These are phyloP conservation scores for Bolinopsis microptera DNA, from an alignment of 37 sponge, comb jelly and placozoan species.

Conservation along the genomic window DNA sequence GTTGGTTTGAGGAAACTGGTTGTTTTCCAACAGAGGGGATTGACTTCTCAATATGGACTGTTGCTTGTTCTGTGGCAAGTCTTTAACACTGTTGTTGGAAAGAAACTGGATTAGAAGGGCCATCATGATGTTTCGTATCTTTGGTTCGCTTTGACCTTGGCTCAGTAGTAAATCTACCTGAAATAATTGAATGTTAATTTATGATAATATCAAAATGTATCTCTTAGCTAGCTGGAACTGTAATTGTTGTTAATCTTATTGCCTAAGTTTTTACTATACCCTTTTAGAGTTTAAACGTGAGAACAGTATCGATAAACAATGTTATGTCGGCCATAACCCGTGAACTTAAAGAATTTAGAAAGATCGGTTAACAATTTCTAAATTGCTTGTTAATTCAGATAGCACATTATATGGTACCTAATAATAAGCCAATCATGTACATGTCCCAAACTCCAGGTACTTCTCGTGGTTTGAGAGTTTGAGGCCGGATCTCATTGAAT, in stretches of 20 bases:
- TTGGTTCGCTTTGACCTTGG: conserved; percentile 15
- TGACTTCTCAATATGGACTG: conserved; percentile 4
- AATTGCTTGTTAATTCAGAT: neutral
- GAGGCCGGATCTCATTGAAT: neutral
- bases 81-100: conserved; percentile 3
- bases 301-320: no score
- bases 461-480: neutral
- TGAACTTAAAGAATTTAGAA: no score
- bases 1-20: neutral
- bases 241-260: no score
- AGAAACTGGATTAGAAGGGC: conserved; percentile 38
- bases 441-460: neutral
- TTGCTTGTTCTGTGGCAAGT: neutral
- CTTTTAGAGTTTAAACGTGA: no score
- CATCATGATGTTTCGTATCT: conserved; percentile 29
- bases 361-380: neutral
- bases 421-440: neutral
- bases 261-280: no score
- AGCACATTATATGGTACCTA: no score
- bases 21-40: conserved; percentile 3
- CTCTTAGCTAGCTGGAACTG: no score
- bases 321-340: no score
- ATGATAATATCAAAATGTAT: no score
- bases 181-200: no score
- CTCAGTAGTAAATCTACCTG: conserved; percentile 58